phyloP scores from a whole-genome alignment of 2,797 vertebrate genomes.

The Knipowitschia caucasica region DNA sequence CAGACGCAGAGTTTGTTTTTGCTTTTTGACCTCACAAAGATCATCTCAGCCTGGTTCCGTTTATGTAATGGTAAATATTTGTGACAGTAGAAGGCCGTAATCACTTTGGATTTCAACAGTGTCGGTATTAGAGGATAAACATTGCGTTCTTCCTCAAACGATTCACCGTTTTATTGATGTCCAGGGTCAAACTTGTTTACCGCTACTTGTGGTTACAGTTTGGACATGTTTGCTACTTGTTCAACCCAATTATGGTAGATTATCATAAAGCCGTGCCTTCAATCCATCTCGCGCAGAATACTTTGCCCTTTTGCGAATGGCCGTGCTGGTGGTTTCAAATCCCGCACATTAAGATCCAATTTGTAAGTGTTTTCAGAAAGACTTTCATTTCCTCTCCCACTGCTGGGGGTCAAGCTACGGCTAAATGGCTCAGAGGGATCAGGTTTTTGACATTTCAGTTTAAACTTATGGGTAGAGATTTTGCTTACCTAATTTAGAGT shows the following conservation, averaged over 20 bases:
- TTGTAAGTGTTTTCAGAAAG: constrained; percentile 34
- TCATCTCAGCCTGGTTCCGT: constrained; percentile 15
- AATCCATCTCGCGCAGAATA: constrained; percentile 41
- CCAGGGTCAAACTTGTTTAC: constrained; percentile 52
- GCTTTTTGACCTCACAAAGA: background rate
- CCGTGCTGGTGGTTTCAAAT: constrained; percentile 33
- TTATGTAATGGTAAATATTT: constrained; percentile 50
- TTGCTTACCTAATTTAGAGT: too few relatives aligned
- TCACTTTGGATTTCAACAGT: constrained; percentile 38
- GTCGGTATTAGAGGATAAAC: constrained; percentile 56
- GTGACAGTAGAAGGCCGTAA: constrained; percentile 42
- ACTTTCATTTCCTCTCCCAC: constrained; percentile 25
- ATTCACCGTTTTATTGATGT: constrained; percentile 42
- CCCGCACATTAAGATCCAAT: constrained; percentile 29
- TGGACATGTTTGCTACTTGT: constrained; percentile 57
- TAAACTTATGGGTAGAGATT: background rate
- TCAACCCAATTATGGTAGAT: constrained; percentile 36
- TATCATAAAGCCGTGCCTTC: constrained; percentile 53
- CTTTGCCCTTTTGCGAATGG: constrained; percentile 31
- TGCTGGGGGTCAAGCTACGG: constrained; percentile 31
- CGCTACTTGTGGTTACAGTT: constrained; percentile 49
- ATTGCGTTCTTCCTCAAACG: constrained; percentile 42
- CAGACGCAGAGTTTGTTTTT: constrained; percentile 10
- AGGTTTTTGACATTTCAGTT: constrained; percentile 22
- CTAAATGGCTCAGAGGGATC: constrained; percentile 17